phyloP scores from a whole-genome alignment of 2,888 invertebrate species.

The Mythimna albipuncta region DNA sequence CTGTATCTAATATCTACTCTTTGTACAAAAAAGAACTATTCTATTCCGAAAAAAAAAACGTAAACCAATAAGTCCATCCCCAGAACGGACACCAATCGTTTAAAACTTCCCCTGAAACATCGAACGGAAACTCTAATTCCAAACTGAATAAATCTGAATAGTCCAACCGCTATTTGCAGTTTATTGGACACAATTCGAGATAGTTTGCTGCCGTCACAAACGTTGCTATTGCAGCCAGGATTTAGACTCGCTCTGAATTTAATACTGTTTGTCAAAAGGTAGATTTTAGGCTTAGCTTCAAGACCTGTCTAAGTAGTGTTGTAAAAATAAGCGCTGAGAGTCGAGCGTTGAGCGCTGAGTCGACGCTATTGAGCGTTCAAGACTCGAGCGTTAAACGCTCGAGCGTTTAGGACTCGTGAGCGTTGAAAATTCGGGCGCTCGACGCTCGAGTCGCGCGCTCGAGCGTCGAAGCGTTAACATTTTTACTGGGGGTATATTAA shows the following conservation, averaged over 20 bases:
- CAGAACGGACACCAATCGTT: not conserved
- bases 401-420: too few relatives aligned
- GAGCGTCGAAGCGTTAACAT: too few relatives aligned
- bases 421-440: too few relatives aligned
- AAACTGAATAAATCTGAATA: not conserved
- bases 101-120: not conserved
- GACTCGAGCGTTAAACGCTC: too few relatives aligned
- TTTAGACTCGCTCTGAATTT: constrained; percentile 7
- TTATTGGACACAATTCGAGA: constrained; percentile 13
- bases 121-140: not conserved
- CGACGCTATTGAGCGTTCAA: too few relatives aligned
- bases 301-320: not conserved
- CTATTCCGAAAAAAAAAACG: too few relatives aligned
- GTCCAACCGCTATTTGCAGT: not conserved
- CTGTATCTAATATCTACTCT: too few relatives aligned
- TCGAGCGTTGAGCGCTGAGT: too few relatives aligned
- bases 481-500: too few relatives aligned
- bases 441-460: too few relatives aligned
- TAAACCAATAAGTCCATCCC: not conserved
- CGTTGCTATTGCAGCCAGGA: not conserved
- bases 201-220: constrained; percentile 14
- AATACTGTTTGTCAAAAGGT: not conserved
- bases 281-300: not conserved
- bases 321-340: too few relatives aligned
- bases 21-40: too few relatives aligned